Evolutionary conservation across 2,113 vertebrate genomes (phyloP).

Genomic region (Hoplias malabaricus): DNA sequence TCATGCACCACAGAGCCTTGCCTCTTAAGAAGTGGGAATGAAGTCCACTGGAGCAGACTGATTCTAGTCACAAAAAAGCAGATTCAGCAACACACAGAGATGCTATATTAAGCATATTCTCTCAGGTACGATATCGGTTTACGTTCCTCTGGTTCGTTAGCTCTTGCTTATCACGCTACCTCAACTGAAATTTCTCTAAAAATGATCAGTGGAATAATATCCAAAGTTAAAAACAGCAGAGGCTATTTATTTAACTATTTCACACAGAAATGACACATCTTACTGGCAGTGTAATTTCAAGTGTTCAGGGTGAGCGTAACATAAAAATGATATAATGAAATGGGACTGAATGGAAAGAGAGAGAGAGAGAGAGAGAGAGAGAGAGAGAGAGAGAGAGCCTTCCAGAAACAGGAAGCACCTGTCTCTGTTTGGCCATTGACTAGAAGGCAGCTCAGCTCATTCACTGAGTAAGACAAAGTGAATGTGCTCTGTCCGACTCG

Average conservation of each 20-base stretch:
- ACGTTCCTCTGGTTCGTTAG: slow-evolving; percentile 18
- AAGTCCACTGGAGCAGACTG: background rate
- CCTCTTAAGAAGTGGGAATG: background rate
- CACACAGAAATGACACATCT: slow-evolving; percentile 1
- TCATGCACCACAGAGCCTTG: background rate
- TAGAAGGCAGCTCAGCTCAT: slow-evolving; percentile 52
- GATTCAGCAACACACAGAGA: too few species aligned
- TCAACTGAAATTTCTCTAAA: background rate
- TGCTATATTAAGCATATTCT: background rate
- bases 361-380: background rate
- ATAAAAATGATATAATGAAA: slow-evolving; percentile 35
- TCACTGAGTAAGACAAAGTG: slow-evolving; percentile 55
- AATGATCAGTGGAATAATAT: slow-evolving; percentile 3
- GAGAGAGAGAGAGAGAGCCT: slow-evolving; percentile 30
- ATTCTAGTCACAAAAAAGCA: background rate
- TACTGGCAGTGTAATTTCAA: slow-evolving; percentile 7
- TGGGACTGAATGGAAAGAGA: slow-evolving; percentile 8
- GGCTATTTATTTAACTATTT: slow-evolving; percentile 20
- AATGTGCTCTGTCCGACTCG: slow-evolving; percentile 52
- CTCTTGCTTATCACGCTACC: background rate
- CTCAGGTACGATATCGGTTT: slow-evolving; percentile 13
- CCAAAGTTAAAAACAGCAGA: background rate
- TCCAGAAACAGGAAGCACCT: slow-evolving; percentile 58
- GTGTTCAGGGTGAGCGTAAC: slow-evolving; percentile 20
- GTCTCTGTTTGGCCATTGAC: slow-evolving; percentile 57